Conservation (phyloP, 2,113 vertebrate species). For the Rhinichthys klamathensis region DNA sequence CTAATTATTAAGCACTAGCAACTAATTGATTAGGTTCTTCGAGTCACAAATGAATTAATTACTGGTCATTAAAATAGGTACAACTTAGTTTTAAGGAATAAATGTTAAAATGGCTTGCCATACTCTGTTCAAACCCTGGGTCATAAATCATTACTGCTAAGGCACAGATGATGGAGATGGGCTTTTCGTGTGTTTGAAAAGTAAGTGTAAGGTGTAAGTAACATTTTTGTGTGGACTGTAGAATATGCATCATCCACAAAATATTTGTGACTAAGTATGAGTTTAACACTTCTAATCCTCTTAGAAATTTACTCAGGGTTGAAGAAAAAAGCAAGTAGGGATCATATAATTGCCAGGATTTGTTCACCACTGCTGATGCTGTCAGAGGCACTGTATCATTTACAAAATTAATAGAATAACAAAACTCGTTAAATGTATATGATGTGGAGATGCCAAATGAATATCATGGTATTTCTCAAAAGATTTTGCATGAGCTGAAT, state of each 20-base stretch:
- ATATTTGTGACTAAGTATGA: background rate
- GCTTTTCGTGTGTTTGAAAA: background rate
- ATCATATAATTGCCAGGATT: slow-evolving; percentile 2
- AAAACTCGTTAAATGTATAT: background rate
- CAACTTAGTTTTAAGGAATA: background rate
- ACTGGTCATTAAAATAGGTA: background rate
- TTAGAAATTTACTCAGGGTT: background rate
- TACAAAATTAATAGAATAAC: background rate
- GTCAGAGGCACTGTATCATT: background rate
- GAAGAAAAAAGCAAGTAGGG: background rate
- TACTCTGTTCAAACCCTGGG: background rate
- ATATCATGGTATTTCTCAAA: background rate
- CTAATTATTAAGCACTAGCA: background rate
- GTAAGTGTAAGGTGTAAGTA: background rate
- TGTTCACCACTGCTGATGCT: background rate
- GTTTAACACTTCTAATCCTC: slow-evolving; percentile 5
- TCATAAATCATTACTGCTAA: background rate
- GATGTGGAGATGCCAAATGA: slow-evolving; percentile 2
- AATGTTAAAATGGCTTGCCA: background rate
- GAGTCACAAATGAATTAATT: background rate
- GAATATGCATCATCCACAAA: background rate
- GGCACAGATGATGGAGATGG: background rate
- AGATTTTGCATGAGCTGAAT: background rate
- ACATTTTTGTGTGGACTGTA: background rate
- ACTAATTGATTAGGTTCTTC: background rate